Evolutionary conservation across 1,140 invertebrate species (phyloP).

Genomic region (Yoshiicerus persimilis): DNA sequence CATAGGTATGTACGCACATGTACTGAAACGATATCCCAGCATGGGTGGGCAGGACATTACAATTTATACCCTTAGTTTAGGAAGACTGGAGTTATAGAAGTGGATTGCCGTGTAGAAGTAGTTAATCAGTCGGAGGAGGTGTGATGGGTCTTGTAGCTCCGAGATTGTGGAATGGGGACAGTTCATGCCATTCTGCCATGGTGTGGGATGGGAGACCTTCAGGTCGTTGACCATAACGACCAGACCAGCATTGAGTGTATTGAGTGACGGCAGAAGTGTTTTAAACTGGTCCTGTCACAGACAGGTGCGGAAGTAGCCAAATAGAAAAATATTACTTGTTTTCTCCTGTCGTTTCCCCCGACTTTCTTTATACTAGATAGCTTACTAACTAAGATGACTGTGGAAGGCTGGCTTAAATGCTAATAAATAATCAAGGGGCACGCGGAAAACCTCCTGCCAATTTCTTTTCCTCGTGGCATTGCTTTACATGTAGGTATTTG

Average conservation of each 20-base stretch:
- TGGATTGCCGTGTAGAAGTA: no score
- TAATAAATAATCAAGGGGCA: neutral
- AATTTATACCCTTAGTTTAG: neutral
- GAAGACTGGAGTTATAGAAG: neutral
- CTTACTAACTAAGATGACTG: neutral
- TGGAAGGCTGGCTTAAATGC: neutral
- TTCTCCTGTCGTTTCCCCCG: neutral
- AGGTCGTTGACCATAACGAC: conserved; percentile 29
- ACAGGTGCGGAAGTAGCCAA: neutral
- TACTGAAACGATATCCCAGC: no score
- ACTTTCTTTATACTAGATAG: neutral
- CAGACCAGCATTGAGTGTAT: neutral
- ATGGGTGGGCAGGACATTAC: neutral
- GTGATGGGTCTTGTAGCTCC: neutral
- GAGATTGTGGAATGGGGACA: neutral
- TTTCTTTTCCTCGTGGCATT: neutral
- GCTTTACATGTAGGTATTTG: neutral
- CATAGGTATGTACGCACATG: no score
- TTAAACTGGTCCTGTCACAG: neutral
- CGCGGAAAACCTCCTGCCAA: neutral
- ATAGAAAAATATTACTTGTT: neutral
- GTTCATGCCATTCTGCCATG: neutral
- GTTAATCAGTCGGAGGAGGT: no score
- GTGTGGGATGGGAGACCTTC: conserved; percentile 18
- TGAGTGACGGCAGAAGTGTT: neutral